Evolutionary conservation across 2,888 invertebrate species (phyloP).

Genomic region (Gandaritis pyraliata): DNA sequence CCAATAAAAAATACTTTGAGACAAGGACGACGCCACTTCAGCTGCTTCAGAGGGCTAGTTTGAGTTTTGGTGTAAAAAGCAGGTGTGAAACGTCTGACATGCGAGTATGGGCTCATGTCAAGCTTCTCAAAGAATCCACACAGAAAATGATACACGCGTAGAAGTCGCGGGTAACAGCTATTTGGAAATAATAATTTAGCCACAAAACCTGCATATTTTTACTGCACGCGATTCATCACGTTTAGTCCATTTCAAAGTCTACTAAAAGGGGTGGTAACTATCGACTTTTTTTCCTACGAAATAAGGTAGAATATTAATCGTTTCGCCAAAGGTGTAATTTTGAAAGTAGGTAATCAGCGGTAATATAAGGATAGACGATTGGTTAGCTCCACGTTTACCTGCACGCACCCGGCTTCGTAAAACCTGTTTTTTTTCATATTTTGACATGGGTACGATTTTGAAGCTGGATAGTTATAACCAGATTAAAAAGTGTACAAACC

Average conservation of each 20-base stretch:
- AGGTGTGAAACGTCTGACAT: too few species aligned
- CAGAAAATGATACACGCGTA: too few species aligned
- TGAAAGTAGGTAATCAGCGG: slow-evolving; percentile 64
- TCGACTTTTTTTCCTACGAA: slow-evolving; percentile 21
- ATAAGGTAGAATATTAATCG: slow-evolving; percentile 47
- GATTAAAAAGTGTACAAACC: neutral
- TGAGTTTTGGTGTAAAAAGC: too few species aligned
- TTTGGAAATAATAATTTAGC: neutral
- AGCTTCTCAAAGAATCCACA: too few species aligned
- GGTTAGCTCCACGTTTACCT: slow-evolving; percentile 68
- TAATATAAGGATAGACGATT: slow-evolving; percentile 62
- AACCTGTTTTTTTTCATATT: slow-evolving; percentile 21
- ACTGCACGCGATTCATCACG: slow-evolving; percentile 24
- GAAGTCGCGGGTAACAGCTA: too few species aligned
- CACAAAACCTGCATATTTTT: slow-evolving; percentile 11
- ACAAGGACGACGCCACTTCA: too few species aligned
- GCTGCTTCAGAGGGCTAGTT: too few species aligned
- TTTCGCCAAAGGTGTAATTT: slow-evolving; percentile 56
- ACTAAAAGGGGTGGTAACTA: slow-evolving; percentile 15
- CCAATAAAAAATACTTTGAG: too few species aligned
- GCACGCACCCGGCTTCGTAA: slow-evolving; percentile 58
- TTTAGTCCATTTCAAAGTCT: slow-evolving; percentile 12
- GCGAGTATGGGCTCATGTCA: too few species aligned
- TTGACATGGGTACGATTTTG: neutral
- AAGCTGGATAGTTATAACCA: neutral